Percentiles rank a stretch among this genome's conserved stretches.
These are phyloP conservation scores for Scolopax rusticola DNA, from an alignment of 2,797 vertebrate genomes.

Conservation along the genomic window DNA sequence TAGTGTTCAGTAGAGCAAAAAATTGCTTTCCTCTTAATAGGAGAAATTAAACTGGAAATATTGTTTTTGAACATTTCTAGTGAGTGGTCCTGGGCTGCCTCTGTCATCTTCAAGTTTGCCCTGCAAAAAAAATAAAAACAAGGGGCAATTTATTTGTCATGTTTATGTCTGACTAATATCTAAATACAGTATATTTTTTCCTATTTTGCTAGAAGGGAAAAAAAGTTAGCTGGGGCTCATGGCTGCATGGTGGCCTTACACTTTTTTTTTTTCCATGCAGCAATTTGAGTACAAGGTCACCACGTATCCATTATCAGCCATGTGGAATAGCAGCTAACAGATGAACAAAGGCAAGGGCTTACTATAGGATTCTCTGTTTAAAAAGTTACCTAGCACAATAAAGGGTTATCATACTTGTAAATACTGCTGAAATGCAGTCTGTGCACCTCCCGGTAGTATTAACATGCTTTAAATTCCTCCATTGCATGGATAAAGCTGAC, in stretches of 20 bases:
- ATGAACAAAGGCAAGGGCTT: slow-evolving; percentile 60
- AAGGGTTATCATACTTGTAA: slow-evolving; percentile 65
- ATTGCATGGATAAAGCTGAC: slow-evolving; percentile 28
- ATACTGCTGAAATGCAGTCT: slow-evolving; percentile 33
- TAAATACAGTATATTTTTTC: not conserved
- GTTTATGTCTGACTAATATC: not conserved
- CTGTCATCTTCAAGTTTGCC: not conserved
- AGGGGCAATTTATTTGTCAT: not conserved
- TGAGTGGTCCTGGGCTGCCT: not conserved
- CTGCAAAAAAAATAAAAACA: not conserved
- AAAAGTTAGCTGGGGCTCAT: not conserved
- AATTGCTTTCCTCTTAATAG: slow-evolving; percentile 15
- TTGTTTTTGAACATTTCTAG: not conserved
- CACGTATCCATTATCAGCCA: slow-evolving; percentile 42
- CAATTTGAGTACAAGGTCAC: slow-evolving; percentile 61
- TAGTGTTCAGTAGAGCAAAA: slow-evolving; percentile 8
- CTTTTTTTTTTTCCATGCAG: not conserved
- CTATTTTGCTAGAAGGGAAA: not conserved
- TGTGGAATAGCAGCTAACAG: slow-evolving; percentile 56
- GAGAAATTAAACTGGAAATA: not conserved
- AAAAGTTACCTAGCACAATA: slow-evolving; percentile 69
- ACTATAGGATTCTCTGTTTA: slow-evolving; percentile 50
- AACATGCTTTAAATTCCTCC: slow-evolving; percentile 52
- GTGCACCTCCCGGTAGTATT: slow-evolving; percentile 30
- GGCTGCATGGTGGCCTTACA: not conserved